phyloP scores from a whole-genome alignment of 2,113 vertebrate genomes.

The Salminus brasiliensis region DNA sequence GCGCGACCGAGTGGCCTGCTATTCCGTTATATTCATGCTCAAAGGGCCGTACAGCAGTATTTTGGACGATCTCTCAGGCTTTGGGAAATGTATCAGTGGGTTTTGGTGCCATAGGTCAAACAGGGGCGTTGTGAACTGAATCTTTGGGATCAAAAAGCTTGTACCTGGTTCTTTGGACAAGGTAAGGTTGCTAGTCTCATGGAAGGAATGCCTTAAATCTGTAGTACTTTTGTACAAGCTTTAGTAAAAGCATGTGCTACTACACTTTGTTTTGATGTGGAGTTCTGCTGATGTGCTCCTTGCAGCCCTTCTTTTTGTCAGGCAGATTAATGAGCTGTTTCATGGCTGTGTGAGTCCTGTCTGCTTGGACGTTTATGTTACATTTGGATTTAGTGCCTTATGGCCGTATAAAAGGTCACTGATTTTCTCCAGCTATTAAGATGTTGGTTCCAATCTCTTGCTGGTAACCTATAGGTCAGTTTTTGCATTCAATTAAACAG shows the following conservation, averaged over 20 bases:
- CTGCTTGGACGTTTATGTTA: constrained; percentile 47
- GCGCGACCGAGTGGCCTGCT: not conserved
- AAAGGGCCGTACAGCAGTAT: not conserved
- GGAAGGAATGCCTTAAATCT: no score
- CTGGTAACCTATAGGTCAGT: constrained; percentile 62
- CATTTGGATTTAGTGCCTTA: constrained; percentile 53
- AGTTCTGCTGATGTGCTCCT: no score
- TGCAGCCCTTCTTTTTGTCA: no score
- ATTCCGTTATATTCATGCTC: not conserved
- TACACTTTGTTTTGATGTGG: no score
- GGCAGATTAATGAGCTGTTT: not conserved
- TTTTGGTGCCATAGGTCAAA: constrained; percentile 1
- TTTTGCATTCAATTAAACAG: constrained; percentile 59
- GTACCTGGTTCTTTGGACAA: not conserved
- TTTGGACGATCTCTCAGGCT: constrained; percentile 25
- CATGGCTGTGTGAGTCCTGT: constrained; percentile 44
- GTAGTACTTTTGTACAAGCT: no score
- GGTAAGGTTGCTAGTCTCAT: no score
- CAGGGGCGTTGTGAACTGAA: not conserved
- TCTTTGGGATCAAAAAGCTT: constrained; percentile 7
- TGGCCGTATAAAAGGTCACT: constrained; percentile 68
- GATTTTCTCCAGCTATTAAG: constrained; percentile 28
- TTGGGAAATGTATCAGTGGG: not conserved
- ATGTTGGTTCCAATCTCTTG: constrained; percentile 10
- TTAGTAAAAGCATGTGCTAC: no score